Conservation (phyloP, 1,140 invertebrate genomes). For the Planococcus citri region DNA sequence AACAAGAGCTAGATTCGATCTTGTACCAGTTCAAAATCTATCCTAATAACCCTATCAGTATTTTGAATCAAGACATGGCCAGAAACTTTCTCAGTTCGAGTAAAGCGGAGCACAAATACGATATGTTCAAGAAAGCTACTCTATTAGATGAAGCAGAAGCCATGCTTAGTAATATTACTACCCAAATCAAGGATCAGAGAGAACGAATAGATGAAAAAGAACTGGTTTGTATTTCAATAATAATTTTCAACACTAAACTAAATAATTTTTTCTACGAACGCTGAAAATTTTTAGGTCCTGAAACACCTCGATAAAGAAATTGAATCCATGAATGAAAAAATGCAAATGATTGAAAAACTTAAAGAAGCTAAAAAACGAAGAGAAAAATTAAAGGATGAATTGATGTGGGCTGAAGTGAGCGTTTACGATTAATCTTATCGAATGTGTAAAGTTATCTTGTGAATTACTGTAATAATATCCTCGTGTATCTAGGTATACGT, state of each 20-base stretch:
- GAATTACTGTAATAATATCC: too few species aligned
- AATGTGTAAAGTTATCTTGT: background rate
- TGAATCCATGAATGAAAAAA: background rate
- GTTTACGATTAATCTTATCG: background rate
- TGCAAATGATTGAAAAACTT: constrained; percentile 21
- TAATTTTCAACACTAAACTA: too few species aligned
- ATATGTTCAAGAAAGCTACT: constrained; percentile 76
- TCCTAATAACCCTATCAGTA: constrained; percentile 81
- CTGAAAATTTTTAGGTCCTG: too few species aligned
- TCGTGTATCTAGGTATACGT: background rate
- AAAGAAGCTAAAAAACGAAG: constrained; percentile 21
- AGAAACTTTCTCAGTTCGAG: constrained; percentile 67
- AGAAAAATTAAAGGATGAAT: constrained; percentile 19
- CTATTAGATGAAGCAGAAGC: constrained; percentile 24
- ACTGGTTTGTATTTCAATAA: background rate
- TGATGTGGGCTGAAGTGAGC: background rate
- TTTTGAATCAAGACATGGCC: constrained; percentile 83
- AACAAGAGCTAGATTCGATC: constrained; percentile 53
- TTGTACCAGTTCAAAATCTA: constrained; percentile 66
- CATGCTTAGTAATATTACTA: background rate
- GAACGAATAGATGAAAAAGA: background rate
- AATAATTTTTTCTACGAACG: too few species aligned
- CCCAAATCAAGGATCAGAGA: background rate
- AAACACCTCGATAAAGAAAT: background rate
- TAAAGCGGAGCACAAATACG: constrained; percentile 60